Conservation (phyloP, 2,888 invertebrate genomes). For the Euphydryas editha region DNA sequence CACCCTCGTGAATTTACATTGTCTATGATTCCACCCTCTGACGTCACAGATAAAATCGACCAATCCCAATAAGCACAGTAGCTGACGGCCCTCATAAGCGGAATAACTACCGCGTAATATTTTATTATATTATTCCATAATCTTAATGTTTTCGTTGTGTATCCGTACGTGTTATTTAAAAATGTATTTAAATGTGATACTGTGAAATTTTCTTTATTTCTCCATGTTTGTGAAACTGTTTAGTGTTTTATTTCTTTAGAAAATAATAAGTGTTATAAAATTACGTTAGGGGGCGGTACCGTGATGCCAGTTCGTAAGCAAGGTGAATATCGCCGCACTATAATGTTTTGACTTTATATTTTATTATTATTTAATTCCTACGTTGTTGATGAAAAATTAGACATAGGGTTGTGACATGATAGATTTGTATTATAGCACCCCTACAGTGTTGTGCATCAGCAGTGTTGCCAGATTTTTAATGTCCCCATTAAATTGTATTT, state of each 20-base stretch:
- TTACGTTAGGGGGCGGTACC: slow-evolving; percentile 80
- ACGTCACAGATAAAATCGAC: slow-evolving; percentile 85
- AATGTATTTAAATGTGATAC: slow-evolving; percentile 67
- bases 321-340: slow-evolving; percentile 81
- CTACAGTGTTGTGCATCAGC: slow-evolving; percentile 7
- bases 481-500: slow-evolving; percentile 5
- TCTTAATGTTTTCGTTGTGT: slow-evolving; percentile 77
- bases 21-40: slow-evolving; percentile 83
- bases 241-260: slow-evolving; percentile 51
- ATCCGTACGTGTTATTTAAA: slow-evolving; percentile 66
- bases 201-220: slow-evolving; percentile 64
- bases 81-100: slow-evolving; percentile 72
- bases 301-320: slow-evolving; percentile 90
- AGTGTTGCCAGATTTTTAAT: slow-evolving; percentile 22
- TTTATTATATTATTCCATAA: slow-evolving; percentile 57
- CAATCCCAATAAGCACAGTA: slow-evolving; percentile 83
- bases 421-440: slow-evolving; percentile 14
- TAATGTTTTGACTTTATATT: slow-evolving; percentile 40
- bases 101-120: slow-evolving; percentile 69
- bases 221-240: slow-evolving; percentile 61
- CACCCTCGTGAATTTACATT: slow-evolving; percentile 64
- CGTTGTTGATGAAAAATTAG: slow-evolving; percentile 36
- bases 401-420: slow-evolving; percentile 31
- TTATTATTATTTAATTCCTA: slow-evolving; percentile 30
- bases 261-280: slow-evolving; percentile 67